These are phyloP conservation scores for Trichechus manatus DNA, from an alignment of 2,113 vertebrate genomes.

Conservation along the genomic window DNA sequence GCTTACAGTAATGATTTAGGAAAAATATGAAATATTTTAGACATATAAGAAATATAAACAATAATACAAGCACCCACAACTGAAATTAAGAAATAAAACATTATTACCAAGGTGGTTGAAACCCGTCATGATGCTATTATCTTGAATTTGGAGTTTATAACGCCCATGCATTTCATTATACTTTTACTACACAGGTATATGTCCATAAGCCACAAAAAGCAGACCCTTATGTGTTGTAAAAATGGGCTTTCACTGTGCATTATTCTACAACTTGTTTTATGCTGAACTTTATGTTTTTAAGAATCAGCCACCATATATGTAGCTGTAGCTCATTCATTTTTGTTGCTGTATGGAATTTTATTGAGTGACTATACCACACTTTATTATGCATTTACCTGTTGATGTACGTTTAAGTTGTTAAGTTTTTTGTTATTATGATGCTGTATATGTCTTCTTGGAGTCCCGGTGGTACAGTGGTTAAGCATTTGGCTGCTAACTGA, in stretches of 20 bases:
- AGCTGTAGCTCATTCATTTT: neutral
- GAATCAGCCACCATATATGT: neutral
- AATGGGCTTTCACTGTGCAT: neutral
- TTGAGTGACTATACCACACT: neutral
- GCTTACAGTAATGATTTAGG: neutral
- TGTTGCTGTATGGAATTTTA: neutral
- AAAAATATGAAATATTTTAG: neutral
- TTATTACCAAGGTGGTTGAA: neutral
- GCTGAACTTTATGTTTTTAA: neutral
- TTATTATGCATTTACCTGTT: neutral
- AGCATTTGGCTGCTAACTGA: too few relatives aligned
- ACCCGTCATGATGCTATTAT: neutral
- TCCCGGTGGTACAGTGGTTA: too few relatives aligned
- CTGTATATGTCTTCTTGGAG: neutral
- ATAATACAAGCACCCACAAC: neutral
- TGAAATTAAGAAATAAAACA: slow-evolving; percentile 24
- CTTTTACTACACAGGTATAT: neutral
- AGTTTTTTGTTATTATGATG: neutral
- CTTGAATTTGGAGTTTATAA: slow-evolving; percentile 2
- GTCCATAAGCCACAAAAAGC: neutral
- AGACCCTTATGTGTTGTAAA: neutral
- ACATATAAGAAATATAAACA: neutral
- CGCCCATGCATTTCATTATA: neutral
- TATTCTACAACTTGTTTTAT: neutral
- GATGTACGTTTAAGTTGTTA: neutral